Evolutionary conservation across 2,888 invertebrate species (phyloP), one percentile per base, ranked within the genome.

Genomic region (Melipona bicolor): DNA sequence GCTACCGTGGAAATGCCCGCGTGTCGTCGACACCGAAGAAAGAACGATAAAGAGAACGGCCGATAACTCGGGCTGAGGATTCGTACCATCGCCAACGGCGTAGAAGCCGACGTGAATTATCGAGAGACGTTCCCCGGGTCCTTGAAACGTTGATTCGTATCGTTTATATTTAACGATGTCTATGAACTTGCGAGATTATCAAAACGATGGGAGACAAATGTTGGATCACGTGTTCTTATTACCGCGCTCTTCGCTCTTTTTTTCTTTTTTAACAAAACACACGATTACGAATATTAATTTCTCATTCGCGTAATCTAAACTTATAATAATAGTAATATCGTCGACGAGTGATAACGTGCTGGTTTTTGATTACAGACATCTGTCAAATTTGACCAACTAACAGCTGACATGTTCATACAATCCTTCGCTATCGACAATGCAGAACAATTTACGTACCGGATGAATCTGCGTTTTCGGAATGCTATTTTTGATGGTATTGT

Each of bases 51-150:
- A 79, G 59, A 81, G 72, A 79, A 64, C 69, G 69, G 80, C 61
- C 79, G 86, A 86, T 86, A 86, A 86, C 85, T 83, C 78, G 77
- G 54, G 24, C 11, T 17, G 32, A 27, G 21, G 79, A 77, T 77
- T 85, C 72, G 62, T 59, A 32, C 54, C 69, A 62, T n/a, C 19
- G 5, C 13, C 56, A 84, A n/a, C 19, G 78, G 78, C 81, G 84
- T 78, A 81, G 71, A 52, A 54, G 62, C 4, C 24, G 9, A 15
- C n/a, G 13, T 13, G 27, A 68, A 24, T 49, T 32, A 24, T 17
- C 19, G 2, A 15, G n/a, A 9, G 19, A 62, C 5, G 36, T 19
- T 50, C 5, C 13, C 5, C 6, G 0, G 4, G 13, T 43, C 36
- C 4, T 36, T n/a, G n/a, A 19, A 19, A 56, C 11, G 4, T 0